Conservation (phyloP, 2,888 invertebrate species). For the Epinotia demarniana region DNA sequence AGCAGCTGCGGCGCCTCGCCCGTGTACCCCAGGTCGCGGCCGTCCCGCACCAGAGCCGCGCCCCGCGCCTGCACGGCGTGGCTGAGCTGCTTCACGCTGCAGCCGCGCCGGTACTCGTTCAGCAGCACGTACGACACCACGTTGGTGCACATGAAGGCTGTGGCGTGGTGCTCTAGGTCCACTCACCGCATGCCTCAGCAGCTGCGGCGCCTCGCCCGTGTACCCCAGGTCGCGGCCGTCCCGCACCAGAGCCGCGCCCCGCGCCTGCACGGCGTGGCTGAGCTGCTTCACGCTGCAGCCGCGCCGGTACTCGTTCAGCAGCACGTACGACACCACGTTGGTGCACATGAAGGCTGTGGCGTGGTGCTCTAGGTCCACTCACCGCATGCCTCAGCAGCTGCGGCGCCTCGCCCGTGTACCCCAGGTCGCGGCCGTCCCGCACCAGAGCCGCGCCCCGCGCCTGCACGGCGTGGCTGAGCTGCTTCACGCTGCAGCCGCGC, state of each 20-base stretch:
- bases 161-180: conserved; percentile 80
- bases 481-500: conserved; percentile 78
- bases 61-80: conserved; percentile 68
- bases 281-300: conserved; percentile 76
- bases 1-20: conserved; percentile 89
- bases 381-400: conserved; percentile 91
- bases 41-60: conserved; percentile 83
- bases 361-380: conserved; percentile 67
- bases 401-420: conserved; percentile 89
- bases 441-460: conserved; percentile 85
- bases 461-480: conserved; percentile 52
- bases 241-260: conserved; percentile 85
- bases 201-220: conserved; percentile 88
- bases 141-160: conserved; percentile 97
- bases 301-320: conserved; percentile 90
- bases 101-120: conserved; percentile 90
- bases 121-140: conserved; percentile 93
- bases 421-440: conserved; percentile 88
- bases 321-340: conserved; percentile 93
- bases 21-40: conserved; percentile 91
- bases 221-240: conserved; percentile 91
- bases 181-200: conserved; percentile 89
- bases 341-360: conserved; percentile 96
- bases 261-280: conserved; percentile 51
- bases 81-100: conserved; percentile 50